Conservation (phyloP, 2,113 vertebrate species). For the Upupa epops region DNA sequence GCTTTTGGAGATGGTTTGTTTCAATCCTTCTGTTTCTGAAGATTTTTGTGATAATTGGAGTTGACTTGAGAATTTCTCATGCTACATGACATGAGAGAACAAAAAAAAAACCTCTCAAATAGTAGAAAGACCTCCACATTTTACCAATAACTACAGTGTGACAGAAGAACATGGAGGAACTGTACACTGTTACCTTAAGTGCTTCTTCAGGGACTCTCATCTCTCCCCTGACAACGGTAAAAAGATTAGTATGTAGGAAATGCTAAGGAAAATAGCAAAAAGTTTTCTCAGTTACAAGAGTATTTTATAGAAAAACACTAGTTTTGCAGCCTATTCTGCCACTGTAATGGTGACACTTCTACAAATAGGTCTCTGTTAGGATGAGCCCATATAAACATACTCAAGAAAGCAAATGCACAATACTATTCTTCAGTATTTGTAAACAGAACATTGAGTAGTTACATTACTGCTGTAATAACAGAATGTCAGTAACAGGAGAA, state of each 20-base stretch:
- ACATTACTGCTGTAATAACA: background rate
- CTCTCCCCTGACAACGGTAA: constrained; percentile 94
- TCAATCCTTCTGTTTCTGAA: constrained; percentile 79
- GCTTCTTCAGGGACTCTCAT: constrained; percentile 97
- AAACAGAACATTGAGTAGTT: background rate
- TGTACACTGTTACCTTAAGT: constrained; percentile 83
- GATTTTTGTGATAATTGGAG: constrained; percentile 92
- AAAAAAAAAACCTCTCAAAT: background rate
- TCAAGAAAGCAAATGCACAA: background rate
- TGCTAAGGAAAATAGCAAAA: constrained; percentile 46
- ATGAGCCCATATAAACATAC: background rate
- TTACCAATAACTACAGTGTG: background rate
- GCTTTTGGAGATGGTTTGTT: constrained; percentile 75
- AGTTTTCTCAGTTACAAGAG: background rate
- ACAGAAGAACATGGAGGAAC: background rate
- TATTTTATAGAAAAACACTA: background rate
- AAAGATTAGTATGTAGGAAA: constrained; percentile 95
- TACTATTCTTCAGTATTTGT: background rate
- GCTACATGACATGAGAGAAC: constrained; percentile 75
- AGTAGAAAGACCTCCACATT: background rate
- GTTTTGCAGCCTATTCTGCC: background rate
- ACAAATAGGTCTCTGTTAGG: background rate
- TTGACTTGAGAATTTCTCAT: constrained; percentile 98
- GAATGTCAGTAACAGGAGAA: background rate
- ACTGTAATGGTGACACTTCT: background rate